Evolutionary conservation across 2,113 vertebrate species (phyloP).

Genomic region (Nerophis ophidion): DNA sequence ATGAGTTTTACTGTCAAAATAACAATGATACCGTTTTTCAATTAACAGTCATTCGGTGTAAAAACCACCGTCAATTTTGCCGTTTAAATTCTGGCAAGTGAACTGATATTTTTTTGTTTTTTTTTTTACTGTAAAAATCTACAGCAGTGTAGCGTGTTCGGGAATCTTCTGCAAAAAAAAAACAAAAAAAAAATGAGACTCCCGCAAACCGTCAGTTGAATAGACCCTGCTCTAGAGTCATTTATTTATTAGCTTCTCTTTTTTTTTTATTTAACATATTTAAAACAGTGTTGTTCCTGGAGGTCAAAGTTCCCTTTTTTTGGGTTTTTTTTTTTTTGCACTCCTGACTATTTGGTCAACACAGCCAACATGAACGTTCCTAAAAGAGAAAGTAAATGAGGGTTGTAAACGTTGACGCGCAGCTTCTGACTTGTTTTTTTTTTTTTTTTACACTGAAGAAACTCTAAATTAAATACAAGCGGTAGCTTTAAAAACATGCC

Average conservation of each 20-base stretch:
- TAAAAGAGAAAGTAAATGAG: constrained; percentile 1
- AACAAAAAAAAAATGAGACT: no score
- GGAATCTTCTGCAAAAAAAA: no score
- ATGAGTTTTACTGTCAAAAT: no score
- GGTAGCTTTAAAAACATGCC: constrained; percentile 10
- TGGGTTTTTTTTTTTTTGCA: constrained; percentile 36
- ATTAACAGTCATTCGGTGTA: no score
- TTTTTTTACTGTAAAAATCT: no score
- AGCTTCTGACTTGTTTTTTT: constrained; percentile 15
- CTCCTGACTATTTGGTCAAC: constrained; percentile 20
- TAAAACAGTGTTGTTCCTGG: constrained; percentile 29
- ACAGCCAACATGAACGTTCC: constrained; percentile 9
- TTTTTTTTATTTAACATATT: constrained; percentile 32
- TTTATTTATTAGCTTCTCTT: constrained; percentile 13
- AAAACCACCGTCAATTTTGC: no score
- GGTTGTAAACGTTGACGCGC: constrained; percentile 7
- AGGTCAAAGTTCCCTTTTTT: constrained; percentile 2
- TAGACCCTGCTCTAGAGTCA: not conserved
- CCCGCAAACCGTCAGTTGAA: no score
- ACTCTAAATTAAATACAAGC: constrained; percentile 26
- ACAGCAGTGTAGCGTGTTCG: no score
- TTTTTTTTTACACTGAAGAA: constrained; percentile 52
- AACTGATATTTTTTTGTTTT: no score
- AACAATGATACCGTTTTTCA: no score
- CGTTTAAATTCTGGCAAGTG: no score